These are phyloP conservation scores for Campaea margaritaria DNA, from an alignment of 2,888 invertebrate species.

Conservation along the genomic window DNA sequence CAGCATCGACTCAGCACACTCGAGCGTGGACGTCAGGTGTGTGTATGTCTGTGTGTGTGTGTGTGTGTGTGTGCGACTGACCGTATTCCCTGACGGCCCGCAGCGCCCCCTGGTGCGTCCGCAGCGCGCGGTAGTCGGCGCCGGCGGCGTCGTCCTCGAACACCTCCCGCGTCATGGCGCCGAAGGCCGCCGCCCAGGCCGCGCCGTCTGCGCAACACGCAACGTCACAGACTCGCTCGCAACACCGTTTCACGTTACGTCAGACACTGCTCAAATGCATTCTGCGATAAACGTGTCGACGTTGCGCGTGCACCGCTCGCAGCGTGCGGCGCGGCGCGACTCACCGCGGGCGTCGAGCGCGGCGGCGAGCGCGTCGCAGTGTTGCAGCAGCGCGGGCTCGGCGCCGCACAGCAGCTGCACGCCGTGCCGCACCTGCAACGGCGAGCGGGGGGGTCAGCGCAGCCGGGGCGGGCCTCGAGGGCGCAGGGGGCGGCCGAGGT, in stretches of 20 bases:
- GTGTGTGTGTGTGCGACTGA: too few species aligned
- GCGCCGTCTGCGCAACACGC: constrained; percentile 47
- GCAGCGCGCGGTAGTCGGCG: constrained; percentile 59
- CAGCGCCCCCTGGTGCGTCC: constrained; percentile 50
- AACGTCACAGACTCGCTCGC: too few species aligned
- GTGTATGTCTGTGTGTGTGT: neutral
- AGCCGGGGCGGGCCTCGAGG: neutral
- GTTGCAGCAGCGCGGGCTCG: constrained; percentile 40
- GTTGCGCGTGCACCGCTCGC: too few species aligned
- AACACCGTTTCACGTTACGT: too few species aligned
- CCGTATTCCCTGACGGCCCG: constrained; percentile 22
- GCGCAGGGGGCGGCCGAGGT: constrained; percentile 1
- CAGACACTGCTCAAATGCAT: too few species aligned
- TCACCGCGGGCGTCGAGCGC: neutral
- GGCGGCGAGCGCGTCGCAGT: constrained; percentile 40
- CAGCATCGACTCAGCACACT: too few species aligned
- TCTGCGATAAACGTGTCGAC: too few species aligned
- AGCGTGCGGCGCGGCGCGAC: neutral
- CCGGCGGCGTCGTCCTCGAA: constrained; percentile 60
- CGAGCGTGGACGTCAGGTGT: too few species aligned
- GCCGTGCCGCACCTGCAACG: constrained; percentile 46
- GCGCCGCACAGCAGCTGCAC: constrained; percentile 58
- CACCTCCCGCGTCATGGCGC: constrained; percentile 51
- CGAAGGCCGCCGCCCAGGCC: constrained; percentile 50
- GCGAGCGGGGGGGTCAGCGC: neutral